phyloP scores from a whole-genome alignment of 2,113 vertebrate genomes.

The Engraulis encrasicolus region DNA sequence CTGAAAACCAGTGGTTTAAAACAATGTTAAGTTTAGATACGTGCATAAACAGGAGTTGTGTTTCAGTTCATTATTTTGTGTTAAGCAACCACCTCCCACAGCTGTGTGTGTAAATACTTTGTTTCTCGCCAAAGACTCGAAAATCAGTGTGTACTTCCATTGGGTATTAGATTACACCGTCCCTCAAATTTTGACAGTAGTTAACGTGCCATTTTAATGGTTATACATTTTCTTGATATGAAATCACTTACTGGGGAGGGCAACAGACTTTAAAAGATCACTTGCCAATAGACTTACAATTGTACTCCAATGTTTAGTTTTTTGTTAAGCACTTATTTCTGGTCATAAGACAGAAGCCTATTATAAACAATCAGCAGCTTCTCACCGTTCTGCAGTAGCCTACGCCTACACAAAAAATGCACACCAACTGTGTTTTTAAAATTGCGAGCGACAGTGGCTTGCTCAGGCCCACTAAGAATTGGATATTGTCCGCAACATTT shows the following conservation, averaged over 20 bases:
- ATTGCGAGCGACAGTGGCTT: background rate
- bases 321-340: constrained; percentile 10
- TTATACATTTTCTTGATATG: background rate
- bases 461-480: background rate
- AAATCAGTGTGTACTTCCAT: constrained; percentile 32
- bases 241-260: background rate
- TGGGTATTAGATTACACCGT: background rate
- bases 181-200: background rate
- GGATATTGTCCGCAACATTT: background rate
- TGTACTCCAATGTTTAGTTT: background rate
- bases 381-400: background rate
- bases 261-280: background rate
- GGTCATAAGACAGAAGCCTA: background rate
- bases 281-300: background rate
- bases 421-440: background rate
- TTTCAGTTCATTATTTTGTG: background rate
- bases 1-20: too few relatives aligned
- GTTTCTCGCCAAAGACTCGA: constrained; percentile 55
- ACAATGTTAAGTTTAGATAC: too few relatives aligned
- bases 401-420: background rate
- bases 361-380: background rate
- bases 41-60: background rate
- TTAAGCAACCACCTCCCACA: background rate
- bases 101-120: constrained; percentile 51
- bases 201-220: background rate